Evolutionary conservation across 1,140 invertebrate genomes (phyloP).

Genomic region (Marisa cornuarietis): DNA sequence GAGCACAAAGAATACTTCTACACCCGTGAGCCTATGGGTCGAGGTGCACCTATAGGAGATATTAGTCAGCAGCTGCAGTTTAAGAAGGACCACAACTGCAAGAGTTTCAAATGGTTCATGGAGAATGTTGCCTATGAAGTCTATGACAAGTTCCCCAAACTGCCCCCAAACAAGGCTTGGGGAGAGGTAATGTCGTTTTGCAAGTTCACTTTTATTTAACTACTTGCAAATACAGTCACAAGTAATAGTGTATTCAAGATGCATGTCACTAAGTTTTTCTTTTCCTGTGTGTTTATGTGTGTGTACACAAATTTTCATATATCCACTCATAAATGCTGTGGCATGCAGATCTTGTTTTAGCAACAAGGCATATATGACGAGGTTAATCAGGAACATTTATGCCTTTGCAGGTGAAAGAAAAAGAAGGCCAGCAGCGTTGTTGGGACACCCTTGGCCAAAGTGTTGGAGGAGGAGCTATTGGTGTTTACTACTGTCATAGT

Average conservation of each 20-base stretch:
- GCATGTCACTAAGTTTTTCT: constrained; percentile 3
- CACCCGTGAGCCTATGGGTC: constrained; percentile 74
- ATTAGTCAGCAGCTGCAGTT: constrained; percentile 76
- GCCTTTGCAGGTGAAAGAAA: constrained; percentile 44
- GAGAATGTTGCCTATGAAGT: constrained; percentile 97
- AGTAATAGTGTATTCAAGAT: background rate
- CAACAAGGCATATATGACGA: no score
- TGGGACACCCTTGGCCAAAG: constrained; percentile 57
- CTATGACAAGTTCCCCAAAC: constrained; percentile 90
- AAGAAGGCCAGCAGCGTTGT: constrained; percentile 46
- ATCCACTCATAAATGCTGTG: no score
- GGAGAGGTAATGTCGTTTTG: constrained; percentile 77
- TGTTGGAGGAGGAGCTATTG: constrained; percentile 64
- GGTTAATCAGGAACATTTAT: no score
- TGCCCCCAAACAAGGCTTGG: constrained; percentile 94
- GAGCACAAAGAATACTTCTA: constrained; percentile 97
- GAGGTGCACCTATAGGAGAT: constrained; percentile 70
- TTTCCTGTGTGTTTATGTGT: no score
- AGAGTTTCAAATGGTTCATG: constrained; percentile 97
- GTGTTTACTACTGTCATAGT: constrained; percentile 87
- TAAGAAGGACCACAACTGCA: constrained; percentile 73
- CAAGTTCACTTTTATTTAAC: background rate
- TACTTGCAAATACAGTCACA: background rate
- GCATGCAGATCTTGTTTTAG: no score
- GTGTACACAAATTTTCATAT: no score